These are phyloP conservation scores for Threskiornis aethiopicus DNA, from an alignment of 2,797 vertebrate species.

Conservation along the genomic window DNA sequence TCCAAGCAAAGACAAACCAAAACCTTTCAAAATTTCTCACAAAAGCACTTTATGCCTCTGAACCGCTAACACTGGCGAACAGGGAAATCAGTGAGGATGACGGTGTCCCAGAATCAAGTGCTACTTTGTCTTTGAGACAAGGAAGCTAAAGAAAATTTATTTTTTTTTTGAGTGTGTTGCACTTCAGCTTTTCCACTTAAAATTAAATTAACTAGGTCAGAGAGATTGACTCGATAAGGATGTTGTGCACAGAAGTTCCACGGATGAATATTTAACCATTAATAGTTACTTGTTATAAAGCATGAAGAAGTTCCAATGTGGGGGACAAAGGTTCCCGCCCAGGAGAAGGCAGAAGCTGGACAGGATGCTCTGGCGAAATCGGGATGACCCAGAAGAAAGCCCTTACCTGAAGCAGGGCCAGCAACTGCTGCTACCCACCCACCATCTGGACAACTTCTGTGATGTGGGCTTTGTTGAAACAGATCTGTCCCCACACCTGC, in stretches of 20 bases:
- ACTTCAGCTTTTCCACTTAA: background rate
- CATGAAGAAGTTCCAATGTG: background rate
- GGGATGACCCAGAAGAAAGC: background rate
- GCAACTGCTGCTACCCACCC: background rate
- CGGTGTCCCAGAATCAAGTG: background rate
- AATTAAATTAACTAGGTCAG: background rate
- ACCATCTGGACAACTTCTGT: background rate
- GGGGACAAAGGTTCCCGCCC: background rate
- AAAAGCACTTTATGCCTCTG: background rate
- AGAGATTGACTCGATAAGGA: background rate
- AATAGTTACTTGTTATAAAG: background rate
- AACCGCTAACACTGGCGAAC: background rate
- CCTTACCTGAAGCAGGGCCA: background rate
- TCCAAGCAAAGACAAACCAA: background rate
- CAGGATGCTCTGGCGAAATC: background rate
- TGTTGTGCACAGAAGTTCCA: background rate
- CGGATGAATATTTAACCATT: background rate
- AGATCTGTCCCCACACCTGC: background rate
- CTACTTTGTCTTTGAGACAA: background rate
- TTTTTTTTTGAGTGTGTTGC: background rate
- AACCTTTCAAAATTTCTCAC: background rate
- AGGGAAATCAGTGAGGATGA: background rate
- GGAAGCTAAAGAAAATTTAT: background rate
- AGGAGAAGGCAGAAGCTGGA: background rate
- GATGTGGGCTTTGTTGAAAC: background rate